These are phyloP conservation scores for Antedon mediterranea DNA, from an alignment of 53 echinoderm and acorn worm species.

Conservation along the genomic window DNA sequence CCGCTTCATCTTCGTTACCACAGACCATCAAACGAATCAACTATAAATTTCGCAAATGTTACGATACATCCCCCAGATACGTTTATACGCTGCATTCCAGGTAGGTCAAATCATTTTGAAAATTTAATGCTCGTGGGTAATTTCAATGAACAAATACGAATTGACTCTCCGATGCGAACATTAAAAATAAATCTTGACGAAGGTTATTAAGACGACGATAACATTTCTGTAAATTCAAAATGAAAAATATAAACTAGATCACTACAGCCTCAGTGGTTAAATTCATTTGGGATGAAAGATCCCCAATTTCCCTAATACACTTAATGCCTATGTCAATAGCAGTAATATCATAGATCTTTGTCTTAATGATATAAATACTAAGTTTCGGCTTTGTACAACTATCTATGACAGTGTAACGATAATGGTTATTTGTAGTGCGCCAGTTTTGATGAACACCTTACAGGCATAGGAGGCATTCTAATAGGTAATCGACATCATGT, in stretches of 20 bases:
- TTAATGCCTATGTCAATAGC: background rate
- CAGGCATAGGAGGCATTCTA: background rate
- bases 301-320: background rate
- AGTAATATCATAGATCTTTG: background rate
- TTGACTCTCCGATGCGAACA: background rate
- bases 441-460: background rate
- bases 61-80: conserved; percentile 12
- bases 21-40: conserved; percentile 28
- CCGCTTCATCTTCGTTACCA: conserved; percentile 55
- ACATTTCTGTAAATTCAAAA: background rate
- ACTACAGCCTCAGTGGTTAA: background rate
- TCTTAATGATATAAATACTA: background rate
- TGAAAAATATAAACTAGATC: background rate
- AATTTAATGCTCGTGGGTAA: background rate
- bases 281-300: background rate
- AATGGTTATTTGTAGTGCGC: background rate
- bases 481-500: background rate
- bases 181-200: background rate
- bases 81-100: conserved; percentile 13
- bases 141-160: background rate
- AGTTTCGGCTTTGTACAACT: background rate
- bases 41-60: conserved; percentile 4
- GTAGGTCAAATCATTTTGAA: too few species aligned
- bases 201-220: background rate
- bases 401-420: background rate